Base-by-base conservation (phyloP, 2,888 invertebrate species). In the Pheosia gnoma region DNA sequence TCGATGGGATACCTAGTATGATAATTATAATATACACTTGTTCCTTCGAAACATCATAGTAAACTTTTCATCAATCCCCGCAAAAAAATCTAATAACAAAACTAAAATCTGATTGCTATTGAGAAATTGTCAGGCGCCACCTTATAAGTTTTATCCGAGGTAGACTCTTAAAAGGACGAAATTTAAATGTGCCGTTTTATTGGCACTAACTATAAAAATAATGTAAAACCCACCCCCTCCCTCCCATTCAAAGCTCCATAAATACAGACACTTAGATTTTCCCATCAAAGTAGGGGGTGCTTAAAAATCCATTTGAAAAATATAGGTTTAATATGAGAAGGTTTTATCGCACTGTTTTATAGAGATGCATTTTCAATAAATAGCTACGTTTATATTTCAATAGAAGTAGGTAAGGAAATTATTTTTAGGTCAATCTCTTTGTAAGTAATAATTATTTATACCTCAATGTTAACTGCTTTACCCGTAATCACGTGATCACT, bases 281-380 rank as follows among this genome's bases (percentile, higher is more conserved):
- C 78, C 90, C 86, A 93, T 94, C 88, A 93, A 92, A 91, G 83
- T 89, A 86, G 87, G 77, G 84, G 85, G 90, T 88, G 91, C 94
- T 94, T 90, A 92, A 93, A 92, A 91, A 93, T 93, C 93, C 93
- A 93, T 94, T 93, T 90, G 87, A 91, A 90, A 91, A 89, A 88
- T 90, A 88, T 84, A 83, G 84, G 81, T 89, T 92, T 90, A 88
- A 88, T 87, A 83, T 51, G 52, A 54, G 59, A 70, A 56, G 72
- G 64, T 51, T 73, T 63, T 57, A 39, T 37, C 62, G 67, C 62
- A 62, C 57, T 58, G 55, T 59, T 62, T 58, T 62, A 45, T 60
- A 57, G 45, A 10, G 13, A n/a, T 58, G 36, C 45, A 45, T 62
- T 55, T 25, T 36, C 52, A 52, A 8, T 52, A 6, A 47, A 47